These are phyloP conservation scores for Calliphora vomitoria DNA, from an alignment of 2,888 invertebrate species.

Conservation along the genomic window DNA sequence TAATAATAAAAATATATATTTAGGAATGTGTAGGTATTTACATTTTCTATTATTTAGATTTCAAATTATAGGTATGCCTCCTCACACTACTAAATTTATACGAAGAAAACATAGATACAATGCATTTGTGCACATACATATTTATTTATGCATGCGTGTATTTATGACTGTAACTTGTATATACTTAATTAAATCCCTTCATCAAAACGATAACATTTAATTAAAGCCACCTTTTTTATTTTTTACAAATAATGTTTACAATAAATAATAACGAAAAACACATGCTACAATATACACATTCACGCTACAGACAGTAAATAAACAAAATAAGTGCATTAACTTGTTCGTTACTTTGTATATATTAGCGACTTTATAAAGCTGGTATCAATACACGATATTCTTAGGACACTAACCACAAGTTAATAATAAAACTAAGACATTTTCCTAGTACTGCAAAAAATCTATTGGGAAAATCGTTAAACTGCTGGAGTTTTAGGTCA, in stretches of 20 bases:
- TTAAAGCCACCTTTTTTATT: slow-evolving; percentile 68
- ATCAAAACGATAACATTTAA: slow-evolving; percentile 73
- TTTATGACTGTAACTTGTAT: slow-evolving; percentile 44
- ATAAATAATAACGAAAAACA: slow-evolving; percentile 72
- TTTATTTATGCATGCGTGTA: slow-evolving; percentile 11
- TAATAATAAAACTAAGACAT: no score
- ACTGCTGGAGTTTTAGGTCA: no score
- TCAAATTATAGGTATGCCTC: no score
- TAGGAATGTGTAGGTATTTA: no score
- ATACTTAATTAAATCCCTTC: slow-evolving; percentile 71
- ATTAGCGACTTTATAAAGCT: no score
- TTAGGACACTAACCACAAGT: no score
- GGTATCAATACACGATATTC: no score
- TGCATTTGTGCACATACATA: slow-evolving; percentile 17
- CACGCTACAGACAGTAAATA: slow-evolving; percentile 20
- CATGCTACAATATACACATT: slow-evolving; percentile 41
- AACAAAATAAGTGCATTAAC: neutral
- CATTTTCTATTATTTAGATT: no score
- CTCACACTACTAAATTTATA: neutral
- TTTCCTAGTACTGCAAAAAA: no score
- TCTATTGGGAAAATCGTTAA: no score
- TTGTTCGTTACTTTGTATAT: no score
- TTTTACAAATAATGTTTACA: slow-evolving; percentile 70
- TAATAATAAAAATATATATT: no score
- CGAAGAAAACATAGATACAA: neutral